A percentile compares a stretch with the other conserved stretches of the same genome.
phyloP scores from a whole-genome alignment of 2,797 vertebrate species.

The Agapornis canus region DNA sequence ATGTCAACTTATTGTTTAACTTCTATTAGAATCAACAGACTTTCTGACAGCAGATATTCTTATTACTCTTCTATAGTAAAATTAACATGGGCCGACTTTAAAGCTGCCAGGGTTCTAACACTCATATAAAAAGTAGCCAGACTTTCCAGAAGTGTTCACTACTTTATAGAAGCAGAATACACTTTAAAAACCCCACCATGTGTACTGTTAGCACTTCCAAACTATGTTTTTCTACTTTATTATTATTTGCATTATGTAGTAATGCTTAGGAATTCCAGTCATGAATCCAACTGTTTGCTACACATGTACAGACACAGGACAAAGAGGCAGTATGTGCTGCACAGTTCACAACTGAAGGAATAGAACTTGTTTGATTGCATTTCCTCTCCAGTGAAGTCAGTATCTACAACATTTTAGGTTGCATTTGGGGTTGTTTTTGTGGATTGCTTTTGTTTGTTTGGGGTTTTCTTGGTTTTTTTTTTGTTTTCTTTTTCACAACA shows the following conservation, averaged over 20 bases:
- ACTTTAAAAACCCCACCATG: neutral
- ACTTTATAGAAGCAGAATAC: neutral
- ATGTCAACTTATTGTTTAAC: neutral
- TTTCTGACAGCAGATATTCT: neutral
- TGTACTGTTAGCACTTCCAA: neutral
- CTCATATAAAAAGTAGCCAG: neutral
- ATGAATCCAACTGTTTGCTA: neutral
- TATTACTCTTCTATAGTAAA: neutral
- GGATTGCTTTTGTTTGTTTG: neutral
- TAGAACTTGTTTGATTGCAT: neutral
- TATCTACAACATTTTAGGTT: neutral
- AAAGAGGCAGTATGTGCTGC: neutral
- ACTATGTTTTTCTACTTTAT: neutral
- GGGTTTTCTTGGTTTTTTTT: rapidly evolving
- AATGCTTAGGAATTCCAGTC: neutral
- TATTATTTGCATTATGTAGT: neutral
- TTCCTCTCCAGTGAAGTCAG: neutral
- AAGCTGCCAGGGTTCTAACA: neutral
- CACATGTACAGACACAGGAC: neutral
- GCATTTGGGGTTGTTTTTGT: neutral
- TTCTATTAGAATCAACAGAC: neutral
- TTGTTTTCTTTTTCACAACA: neutral
- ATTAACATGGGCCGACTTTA: neutral
- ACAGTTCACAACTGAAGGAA: neutral
- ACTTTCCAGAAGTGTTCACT: neutral